These are phyloP conservation scores for Psilopsiagon aymara DNA, from an alignment of 2,113 vertebrate genomes.

Conservation along the genomic window DNA sequence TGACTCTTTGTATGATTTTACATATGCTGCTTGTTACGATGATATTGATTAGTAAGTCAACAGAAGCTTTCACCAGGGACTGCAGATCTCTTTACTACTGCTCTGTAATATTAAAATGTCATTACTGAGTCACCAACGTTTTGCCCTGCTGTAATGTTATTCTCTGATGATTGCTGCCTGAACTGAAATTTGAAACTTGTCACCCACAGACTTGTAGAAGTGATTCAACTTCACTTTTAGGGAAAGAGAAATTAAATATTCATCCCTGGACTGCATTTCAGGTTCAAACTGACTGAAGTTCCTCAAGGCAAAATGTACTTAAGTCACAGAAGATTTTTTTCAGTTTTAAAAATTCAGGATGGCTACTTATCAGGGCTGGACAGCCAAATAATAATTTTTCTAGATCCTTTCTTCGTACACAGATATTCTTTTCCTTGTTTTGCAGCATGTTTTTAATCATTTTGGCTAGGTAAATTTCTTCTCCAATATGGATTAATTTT, in stretches of 20 bases:
- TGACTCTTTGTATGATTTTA: constrained; percentile 64
- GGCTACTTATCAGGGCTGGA: constrained; percentile 61
- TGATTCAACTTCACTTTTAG: constrained; percentile 79
- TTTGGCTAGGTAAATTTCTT: background rate
- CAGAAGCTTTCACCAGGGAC: constrained; percentile 71
- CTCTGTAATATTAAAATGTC: constrained; percentile 78
- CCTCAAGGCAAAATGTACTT: constrained; percentile 82
- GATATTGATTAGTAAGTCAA: constrained; percentile 82
- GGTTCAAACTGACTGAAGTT: constrained; percentile 78
- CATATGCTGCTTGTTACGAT: constrained; percentile 74
- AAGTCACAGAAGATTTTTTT: constrained; percentile 66
- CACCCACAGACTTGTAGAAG: constrained; percentile 77
- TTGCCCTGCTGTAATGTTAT: constrained; percentile 74
- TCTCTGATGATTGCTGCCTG: constrained; percentile 78
- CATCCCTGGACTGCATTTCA: constrained; percentile 79
- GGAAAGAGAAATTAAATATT: constrained; percentile 85
- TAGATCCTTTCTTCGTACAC: background rate
- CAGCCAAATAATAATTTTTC: constrained; percentile 48
- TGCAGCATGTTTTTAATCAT: background rate
- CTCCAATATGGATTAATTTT: background rate
- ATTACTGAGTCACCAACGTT: constrained; percentile 76
- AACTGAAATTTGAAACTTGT: constrained; percentile 82
- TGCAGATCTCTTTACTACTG: constrained; percentile 70
- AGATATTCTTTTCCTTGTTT: background rate
- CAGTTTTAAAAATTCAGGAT: constrained; percentile 67